These are phyloP conservation scores for Orchestes rusci DNA, from an alignment of 2,888 invertebrate genomes.

Conservation along the genomic window DNA sequence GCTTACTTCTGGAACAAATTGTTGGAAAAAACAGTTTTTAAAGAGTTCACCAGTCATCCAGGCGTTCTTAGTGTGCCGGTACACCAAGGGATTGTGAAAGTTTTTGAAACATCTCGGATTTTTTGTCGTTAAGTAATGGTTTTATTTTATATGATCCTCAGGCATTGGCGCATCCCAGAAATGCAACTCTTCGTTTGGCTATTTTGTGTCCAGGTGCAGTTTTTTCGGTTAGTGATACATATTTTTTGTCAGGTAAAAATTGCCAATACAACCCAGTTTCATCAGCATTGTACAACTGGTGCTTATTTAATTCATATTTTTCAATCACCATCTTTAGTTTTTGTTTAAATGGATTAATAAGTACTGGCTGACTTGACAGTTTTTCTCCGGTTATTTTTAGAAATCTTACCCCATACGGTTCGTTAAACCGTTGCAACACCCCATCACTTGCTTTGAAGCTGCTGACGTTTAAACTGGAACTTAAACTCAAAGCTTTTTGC, in stretches of 20 bases:
- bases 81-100: conserved; percentile 5
- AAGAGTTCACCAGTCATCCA: conserved; percentile 13
- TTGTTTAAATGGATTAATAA: conserved; percentile 6
- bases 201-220: conserved; percentile 21
- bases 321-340: conserved; percentile 2
- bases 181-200: conserved; percentile 15
- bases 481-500: conserved; percentile 3
- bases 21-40: conserved; percentile 12
- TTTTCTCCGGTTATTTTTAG: conserved; percentile 10
- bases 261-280: conserved; percentile 26
- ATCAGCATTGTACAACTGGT: conserved; percentile 10
- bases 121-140: conserved; percentile 21
- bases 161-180: conserved; percentile 20
- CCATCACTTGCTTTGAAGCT: conserved; percentile 3
- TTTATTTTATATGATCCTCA: conserved; percentile 21
- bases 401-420: conserved; percentile 3
- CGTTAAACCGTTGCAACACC: conserved; percentile 5
- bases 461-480: background rate
- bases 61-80: conserved; percentile 4
- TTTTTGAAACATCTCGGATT: conserved; percentile 17
- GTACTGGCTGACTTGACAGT: conserved; percentile 7
- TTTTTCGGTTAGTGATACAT: conserved; percentile 18
- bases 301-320: conserved; percentile 1
- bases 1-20: conserved; percentile 21
- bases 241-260: conserved; percentile 24